A percentile compares a stretch with the other conserved stretches of the same genome.
phyloP scores from a whole-genome alignment of 2,113 vertebrate species.

The Tachuris rubrigastra region DNA sequence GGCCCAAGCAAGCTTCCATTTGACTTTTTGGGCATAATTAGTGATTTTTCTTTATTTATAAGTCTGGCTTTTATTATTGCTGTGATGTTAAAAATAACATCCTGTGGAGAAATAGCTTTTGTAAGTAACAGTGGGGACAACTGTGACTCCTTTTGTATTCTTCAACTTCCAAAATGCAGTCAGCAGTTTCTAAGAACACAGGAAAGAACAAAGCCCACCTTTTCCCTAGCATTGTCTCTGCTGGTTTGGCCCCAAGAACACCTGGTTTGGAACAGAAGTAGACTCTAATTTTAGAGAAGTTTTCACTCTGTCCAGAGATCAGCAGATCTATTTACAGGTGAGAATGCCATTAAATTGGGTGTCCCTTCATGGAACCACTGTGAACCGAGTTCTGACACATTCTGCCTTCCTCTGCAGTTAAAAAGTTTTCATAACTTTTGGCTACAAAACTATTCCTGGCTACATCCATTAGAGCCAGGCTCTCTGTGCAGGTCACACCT shows the following conservation, averaged over 20 bases:
- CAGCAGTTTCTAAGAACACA: not conserved
- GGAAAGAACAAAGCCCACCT: not conserved
- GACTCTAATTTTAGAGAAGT: not conserved
- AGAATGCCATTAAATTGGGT: not conserved
- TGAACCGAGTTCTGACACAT: no score
- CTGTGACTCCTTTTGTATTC: not conserved
- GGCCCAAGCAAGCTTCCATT: not conserved
- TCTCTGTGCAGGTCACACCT: no score
- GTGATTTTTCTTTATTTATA: not conserved
- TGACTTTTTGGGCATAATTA: not conserved
- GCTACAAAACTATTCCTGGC: no score
- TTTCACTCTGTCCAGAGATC: not conserved
- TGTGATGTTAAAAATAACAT: not conserved
- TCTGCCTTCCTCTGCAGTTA: no score
- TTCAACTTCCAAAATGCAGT: not conserved
- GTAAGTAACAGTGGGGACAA: not conserved
- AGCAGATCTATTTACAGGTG: not conserved
- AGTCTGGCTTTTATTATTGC: not conserved
- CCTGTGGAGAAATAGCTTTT: not conserved
- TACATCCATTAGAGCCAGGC: no score
- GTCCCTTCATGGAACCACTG: not conserved
- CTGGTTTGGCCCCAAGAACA: not conserved
- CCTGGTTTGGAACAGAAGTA: not conserved
- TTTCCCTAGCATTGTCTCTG: not conserved
- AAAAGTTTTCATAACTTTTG: no score